Base-by-base conservation (phyloP, 2,888 invertebrate species). In the Corbicula japonica region DNA sequence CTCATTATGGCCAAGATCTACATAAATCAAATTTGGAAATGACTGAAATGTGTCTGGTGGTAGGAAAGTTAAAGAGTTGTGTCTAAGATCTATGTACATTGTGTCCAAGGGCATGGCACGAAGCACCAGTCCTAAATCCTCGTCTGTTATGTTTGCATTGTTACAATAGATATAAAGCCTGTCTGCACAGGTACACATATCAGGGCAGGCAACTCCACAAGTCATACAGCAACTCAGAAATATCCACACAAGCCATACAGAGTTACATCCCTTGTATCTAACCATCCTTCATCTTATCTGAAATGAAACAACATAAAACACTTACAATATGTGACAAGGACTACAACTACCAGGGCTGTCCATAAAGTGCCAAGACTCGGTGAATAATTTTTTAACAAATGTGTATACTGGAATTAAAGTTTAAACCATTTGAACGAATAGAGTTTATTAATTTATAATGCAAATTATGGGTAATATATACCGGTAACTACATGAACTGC, bases 161-260 rank as follows among this genome's bases (percentile, higher is more conserved):
- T 88, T 84, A 71, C 90, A 90, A 75, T 90, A 89, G 1, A 87
- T 84, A 60, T 87, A 89, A 60, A 85, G 81, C 15, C 78, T 72
- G 41, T 77, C 73, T 23, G 79, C 69, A 76, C 90, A 90, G 1
- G 60, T 74, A 75, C 90, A 90, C 15, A 63, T 46, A n/a, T 70
- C 30, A 34, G 90, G 90, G 76, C 90, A 90, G 50, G 76, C 75
- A 73, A 80, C 68, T 62, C 74, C 79, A 35, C 23, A 44, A 38
- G 76, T 21, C 44, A 81, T 61, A 34, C 54, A 74, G 34, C 66
- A 71, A 41, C 65, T 70, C 62, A 75, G n/a, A 10, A 48, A 23
- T 21, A 77, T 35, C 35, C 66, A 61, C 28, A 75, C 46, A 44
- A 80, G 38, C 34, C 66, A 68, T 30, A 56, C 32, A 32, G 56